Conservation (phyloP, 2,113 vertebrate species). For the Hemichromis elongatus region DNA sequence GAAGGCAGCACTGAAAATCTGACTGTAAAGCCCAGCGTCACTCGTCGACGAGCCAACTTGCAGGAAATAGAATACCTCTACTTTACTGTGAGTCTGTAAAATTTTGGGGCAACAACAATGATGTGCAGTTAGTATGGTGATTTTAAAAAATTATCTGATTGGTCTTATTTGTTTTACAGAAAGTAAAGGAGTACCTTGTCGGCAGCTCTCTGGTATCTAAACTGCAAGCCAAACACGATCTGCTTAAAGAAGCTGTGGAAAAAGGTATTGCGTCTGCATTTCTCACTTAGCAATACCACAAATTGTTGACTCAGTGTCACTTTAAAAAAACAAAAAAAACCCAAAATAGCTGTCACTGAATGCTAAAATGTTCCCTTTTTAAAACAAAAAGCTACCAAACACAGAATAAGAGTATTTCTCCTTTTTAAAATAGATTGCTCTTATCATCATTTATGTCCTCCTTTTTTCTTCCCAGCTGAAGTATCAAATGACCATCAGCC, state of each 20-base stretch:
- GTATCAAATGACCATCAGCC: conserved; percentile 21
- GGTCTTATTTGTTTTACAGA: conserved; percentile 59
- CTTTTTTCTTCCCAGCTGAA: conserved; percentile 23
- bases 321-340: too few species aligned
- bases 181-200: conserved; percentile 76
- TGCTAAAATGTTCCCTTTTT: not conserved
- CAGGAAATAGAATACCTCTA: conserved; percentile 81
- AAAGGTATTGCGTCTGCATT: conserved; percentile 74
- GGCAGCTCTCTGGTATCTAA: conserved; percentile 74
- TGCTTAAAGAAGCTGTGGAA: conserved; percentile 81
- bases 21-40: conserved; percentile 47
- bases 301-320: not conserved
- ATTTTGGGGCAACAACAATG: fast-evolving
- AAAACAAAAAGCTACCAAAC: not conserved
- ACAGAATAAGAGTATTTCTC: not conserved
- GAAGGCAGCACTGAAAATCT: conserved; percentile 71
- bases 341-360: not conserved
- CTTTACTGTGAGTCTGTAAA: conserved; percentile 63
- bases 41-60: conserved; percentile 72
- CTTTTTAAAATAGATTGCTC: not conserved
- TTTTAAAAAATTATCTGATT: not conserved
- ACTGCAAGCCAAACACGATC: conserved; percentile 79
- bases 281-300: not conserved
- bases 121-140: not conserved
- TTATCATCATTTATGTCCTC: not conserved